Conservation (phyloP, 2,797 vertebrate genomes). For the Thamnophis elegans region DNA sequence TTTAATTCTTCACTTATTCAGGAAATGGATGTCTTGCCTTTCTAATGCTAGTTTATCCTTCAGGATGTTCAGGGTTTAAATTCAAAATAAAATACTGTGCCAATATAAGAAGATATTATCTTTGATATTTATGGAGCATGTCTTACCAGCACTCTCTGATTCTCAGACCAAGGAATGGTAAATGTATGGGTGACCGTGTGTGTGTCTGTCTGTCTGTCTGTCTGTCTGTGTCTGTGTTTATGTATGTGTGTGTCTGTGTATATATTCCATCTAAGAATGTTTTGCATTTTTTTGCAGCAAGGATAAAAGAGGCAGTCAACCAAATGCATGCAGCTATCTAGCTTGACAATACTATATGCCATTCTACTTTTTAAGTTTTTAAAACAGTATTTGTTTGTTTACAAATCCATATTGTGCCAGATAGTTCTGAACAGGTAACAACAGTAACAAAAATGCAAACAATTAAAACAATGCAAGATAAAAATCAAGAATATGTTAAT, state of each 20-base stretch:
- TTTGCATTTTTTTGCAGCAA: not conserved
- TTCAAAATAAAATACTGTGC: not conserved
- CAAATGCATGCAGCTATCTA: not conserved
- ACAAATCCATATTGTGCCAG: not conserved
- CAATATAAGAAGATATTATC: slow-evolving; percentile 17
- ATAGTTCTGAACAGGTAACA: not conserved
- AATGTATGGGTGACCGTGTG: not conserved
- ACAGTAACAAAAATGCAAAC: not conserved
- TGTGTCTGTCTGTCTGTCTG: too few relatives aligned
- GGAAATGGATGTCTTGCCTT: not conserved
- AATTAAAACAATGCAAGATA: not conserved
- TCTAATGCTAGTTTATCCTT: not conserved
- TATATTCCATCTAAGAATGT: not conserved
- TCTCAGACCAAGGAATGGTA: not conserved
- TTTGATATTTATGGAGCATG: not conserved
- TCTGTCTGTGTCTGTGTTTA: too few relatives aligned
- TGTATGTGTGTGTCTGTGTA: too few relatives aligned
- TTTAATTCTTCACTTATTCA: not conserved
- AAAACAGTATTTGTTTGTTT: not conserved
- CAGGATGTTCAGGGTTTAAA: not conserved
- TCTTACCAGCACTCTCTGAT: not conserved
- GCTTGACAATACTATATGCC: not conserved
- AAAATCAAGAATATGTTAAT: not conserved
- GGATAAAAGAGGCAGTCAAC: not conserved
- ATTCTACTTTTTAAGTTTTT: not conserved